Conservation (phyloP, 1,140 invertebrate species). For the Zaprionus ornatus region DNA sequence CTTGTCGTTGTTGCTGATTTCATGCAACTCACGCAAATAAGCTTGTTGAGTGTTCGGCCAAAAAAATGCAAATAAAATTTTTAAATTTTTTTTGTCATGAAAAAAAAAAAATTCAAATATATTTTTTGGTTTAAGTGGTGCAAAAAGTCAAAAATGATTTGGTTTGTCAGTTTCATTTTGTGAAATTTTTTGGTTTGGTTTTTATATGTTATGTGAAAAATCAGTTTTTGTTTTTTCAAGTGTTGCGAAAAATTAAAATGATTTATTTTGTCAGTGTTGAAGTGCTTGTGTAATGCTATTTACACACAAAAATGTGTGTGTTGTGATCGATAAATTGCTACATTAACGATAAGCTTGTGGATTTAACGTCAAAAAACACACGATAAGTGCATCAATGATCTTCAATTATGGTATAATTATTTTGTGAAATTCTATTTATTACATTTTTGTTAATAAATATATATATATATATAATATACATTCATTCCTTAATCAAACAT, state of each 20-base stretch:
- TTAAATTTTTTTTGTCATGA: background rate
- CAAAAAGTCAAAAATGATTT: background rate
- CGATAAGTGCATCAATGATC: conserved; percentile 2
- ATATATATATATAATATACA: background rate
- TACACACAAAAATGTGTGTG: background rate
- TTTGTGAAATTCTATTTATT: background rate
- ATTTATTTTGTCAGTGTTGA: background rate
- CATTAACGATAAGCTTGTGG: conserved; percentile 65
- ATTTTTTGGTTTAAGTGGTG: background rate
- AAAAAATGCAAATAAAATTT: conserved; percentile 47
- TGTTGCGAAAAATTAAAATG: background rate
- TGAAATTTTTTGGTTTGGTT: background rate
- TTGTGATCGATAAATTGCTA: conserved; percentile 52
- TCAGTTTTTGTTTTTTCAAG: background rate
- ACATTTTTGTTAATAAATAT: background rate
- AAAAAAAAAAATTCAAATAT: background rate
- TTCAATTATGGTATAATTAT: background rate
- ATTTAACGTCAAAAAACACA: background rate
- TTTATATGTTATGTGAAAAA: background rate
- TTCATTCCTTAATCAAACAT: background rate
- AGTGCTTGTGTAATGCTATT: background rate
- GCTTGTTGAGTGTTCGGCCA: conserved; percentile 36
- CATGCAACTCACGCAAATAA: conserved; percentile 65
- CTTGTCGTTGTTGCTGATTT: conserved; percentile 31
- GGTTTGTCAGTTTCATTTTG: background rate